A percentile compares a stretch with the other conserved stretches of the same genome.
These are phyloP conservation scores for Aphelenchoides fujianensis DNA, from an alignment of 1,140 invertebrate species.

Conservation along the genomic window DNA sequence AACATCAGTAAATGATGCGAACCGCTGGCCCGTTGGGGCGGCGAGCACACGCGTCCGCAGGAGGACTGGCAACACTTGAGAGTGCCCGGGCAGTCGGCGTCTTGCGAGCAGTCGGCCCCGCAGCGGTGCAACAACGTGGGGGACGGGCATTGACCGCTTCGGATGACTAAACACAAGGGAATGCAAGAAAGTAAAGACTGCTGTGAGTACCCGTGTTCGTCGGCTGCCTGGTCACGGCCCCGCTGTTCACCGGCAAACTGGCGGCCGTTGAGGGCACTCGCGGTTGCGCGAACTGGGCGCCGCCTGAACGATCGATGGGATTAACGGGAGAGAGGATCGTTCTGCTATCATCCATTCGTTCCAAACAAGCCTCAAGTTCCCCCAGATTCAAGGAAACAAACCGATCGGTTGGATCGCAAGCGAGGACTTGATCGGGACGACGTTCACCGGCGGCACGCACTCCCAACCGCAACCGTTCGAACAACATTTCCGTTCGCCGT, in stretches of 20 bases:
- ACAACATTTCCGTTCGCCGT: constrained; percentile 44
- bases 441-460: constrained; percentile 43
- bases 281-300: too few relatives aligned
- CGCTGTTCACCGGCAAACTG: constrained; percentile 5
- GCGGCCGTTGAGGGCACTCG: too few relatives aligned
- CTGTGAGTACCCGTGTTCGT: constrained; percentile 17
- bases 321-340: too few relatives aligned
- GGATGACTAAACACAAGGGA: too few relatives aligned
- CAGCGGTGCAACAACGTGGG: constrained; percentile 21
- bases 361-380: too few relatives aligned
- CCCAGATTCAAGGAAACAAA: too few relatives aligned
- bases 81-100: constrained; percentile 37
- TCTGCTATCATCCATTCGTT: too few relatives aligned
- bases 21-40: constrained; percentile 36
- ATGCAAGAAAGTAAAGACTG: too few relatives aligned
- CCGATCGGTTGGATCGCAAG: constrained; percentile 38
- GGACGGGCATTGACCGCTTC: constrained; percentile 3
- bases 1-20: too few relatives aligned
- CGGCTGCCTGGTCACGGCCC: background rate
- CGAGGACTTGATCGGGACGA: constrained; percentile 36
- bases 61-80: constrained; percentile 44
- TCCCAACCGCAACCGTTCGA: constrained; percentile 51
- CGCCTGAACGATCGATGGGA: too few relatives aligned
- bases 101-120: constrained; percentile 31
- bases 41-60: constrained; percentile 42